Evolutionary conservation across 23 tunicate species (phyloP).

Genomic region (Ascidia mentula): DNA sequence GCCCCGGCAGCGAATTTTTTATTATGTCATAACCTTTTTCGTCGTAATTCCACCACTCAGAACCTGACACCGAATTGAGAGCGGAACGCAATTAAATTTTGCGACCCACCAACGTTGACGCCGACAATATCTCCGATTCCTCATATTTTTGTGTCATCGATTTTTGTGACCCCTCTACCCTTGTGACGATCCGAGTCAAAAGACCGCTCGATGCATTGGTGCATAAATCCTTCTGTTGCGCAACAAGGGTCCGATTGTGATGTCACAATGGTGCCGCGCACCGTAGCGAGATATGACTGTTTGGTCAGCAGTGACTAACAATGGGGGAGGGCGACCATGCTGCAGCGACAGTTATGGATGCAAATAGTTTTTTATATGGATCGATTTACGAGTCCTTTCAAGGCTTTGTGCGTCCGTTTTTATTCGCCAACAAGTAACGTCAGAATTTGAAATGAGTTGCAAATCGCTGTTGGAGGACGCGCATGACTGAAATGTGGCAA

Average conservation of each 20-base stretch:
- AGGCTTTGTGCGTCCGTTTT: too few relatives aligned
- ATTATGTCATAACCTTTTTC: too few relatives aligned
- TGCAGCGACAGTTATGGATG: background rate
- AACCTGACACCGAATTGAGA: background rate
- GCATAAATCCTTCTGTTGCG: conserved; percentile 1
- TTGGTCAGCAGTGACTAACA: conserved; percentile 1
- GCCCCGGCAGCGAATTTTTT: too few relatives aligned
- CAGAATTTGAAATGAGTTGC: too few relatives aligned
- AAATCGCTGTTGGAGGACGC: too few relatives aligned
- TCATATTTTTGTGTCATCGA: background rate
- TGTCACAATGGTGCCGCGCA: background rate
- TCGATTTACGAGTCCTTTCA: background rate
- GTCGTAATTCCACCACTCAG: too few relatives aligned
- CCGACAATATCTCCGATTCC: background rate
- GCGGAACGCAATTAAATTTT: background rate
- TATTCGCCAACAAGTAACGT: too few relatives aligned
- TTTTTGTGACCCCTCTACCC: background rate
- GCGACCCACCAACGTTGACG: background rate
- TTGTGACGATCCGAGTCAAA: background rate
- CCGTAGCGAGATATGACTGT: background rate
- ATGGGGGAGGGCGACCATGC: background rate
- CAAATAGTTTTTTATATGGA: background rate
- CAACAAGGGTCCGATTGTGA: background rate
- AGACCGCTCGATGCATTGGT: background rate
- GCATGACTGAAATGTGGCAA: too few relatives aligned